Conservation (phyloP, 2,797 vertebrate species). For the Loris lydekkerianus region DNA sequence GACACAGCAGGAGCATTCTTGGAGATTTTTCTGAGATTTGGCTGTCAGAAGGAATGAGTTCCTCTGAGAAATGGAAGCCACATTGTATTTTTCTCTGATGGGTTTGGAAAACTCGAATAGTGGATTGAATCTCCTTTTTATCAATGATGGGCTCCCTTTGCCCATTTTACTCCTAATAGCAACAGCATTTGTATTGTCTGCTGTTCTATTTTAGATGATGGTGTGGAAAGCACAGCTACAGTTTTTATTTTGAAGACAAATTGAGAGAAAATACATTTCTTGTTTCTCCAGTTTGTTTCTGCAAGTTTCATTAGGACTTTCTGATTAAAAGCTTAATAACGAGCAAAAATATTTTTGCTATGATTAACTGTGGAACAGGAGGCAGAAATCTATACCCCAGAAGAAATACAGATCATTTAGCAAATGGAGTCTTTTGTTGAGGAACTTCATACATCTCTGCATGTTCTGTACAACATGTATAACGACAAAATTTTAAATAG, state of each 20-base stretch:
- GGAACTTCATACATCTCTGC: background rate
- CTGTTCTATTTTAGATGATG: background rate
- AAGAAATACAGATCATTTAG: constrained; percentile 11
- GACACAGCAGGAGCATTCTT: background rate
- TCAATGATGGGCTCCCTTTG: background rate
- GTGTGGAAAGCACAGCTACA: background rate
- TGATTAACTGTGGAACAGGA: background rate
- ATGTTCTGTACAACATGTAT: background rate
- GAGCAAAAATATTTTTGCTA: background rate
- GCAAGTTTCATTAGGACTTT: constrained; percentile 4
- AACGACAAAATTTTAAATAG: background rate
- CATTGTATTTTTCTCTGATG: background rate
- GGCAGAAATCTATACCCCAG: background rate
- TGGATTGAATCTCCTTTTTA: background rate
- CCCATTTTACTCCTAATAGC: background rate
- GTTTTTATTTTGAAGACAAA: constrained; percentile 38
- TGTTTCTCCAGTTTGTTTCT: background rate
- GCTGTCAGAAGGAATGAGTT: background rate
- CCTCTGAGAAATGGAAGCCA: background rate
- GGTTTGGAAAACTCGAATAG: background rate
- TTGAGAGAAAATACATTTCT: background rate
- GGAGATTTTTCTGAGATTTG: background rate
- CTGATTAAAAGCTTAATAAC: constrained; percentile 10
- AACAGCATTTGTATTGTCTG: background rate
- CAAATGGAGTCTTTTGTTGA: background rate